Evolutionary conservation across 2,888 invertebrate genomes (phyloP), one percentile per base, ranked within the genome.

Genomic region (Morinoia aosen): DNA sequence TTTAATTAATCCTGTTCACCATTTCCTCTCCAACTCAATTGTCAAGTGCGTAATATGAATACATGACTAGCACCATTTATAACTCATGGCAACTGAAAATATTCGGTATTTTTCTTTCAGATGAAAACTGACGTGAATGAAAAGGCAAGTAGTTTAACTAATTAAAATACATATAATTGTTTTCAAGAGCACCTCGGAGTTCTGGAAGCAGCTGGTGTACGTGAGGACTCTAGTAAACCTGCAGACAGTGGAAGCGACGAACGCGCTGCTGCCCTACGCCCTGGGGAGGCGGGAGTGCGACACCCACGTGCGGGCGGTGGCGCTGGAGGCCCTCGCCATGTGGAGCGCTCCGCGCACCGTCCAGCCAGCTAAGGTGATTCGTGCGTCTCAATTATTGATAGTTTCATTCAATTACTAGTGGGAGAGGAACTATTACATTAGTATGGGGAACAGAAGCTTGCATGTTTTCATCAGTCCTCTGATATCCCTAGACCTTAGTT

Each of bases 191-290:
- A 40, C 90, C 90, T 40, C 90, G 39, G 56, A 95, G 95, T 95
- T 95, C 95, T 95, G 95, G 95, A 95, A 95, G 95, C 95, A 95
- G 56, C 48, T 95, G 95, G 95, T 95, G 39, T 64, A 40, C 64
- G 95, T 95, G 61, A 95, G 40, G 56, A n/a, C 95, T 61, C 64
- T 95, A 64, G 61, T 94, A 4, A 58, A 57, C 58, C 61, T 94
- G 61, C 56, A 94, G 61, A 94, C 94, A 0, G 39, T 39, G 16
- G 56, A 39, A 14, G n/a, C 94, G 12, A 39, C 58, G 16, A 39
- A 58, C n/a, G 94, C 94, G 1, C 94, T 94, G 39, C 12, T 61
- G 58, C 94, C 94, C 7, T 94, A 94, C 94, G 56, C 56, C 94
- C 94, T 94, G 25, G 94, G 94, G 25, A 12, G n/a, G 19, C 14